Evolutionary conservation across 2,888 invertebrate species (phyloP), one percentile per base, ranked within the genome.

Genomic region (Sphinx pinastri): DNA sequence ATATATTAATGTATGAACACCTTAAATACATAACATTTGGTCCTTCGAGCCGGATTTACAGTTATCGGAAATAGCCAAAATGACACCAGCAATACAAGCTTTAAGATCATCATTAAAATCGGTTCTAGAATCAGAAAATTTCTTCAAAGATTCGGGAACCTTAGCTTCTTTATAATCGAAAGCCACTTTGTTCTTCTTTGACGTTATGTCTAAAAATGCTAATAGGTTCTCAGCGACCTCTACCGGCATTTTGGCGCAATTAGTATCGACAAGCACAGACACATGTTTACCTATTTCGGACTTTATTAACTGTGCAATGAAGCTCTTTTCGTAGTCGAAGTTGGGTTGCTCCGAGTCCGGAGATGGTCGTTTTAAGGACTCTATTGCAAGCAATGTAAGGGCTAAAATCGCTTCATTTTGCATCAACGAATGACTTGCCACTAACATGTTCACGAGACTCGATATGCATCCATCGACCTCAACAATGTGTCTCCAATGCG

Each of bases 381-480:
- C 85, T 70, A 89, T 84, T 2, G 91, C 86, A 12, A 97, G 89
- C 55, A 97, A 94, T 75, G 96, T 96, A 70, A 97, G 92, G 52
- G 97, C 96, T 77, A 96, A 93, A 70, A 97, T 94, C 0, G 97
- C 97, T 90, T 98, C 97, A 84, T 97, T 97, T 86, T 97, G 97
- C 98, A 98, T 98, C 47, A 98, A 96, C 10, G 96, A 94, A 91
- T 98, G 97, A 80, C 97, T 97, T 3, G 97, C 97, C 6, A 96
- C 95, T 75, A 97, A 93, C 98, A 98, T 98, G 87, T 96, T 95
- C 13, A 97, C 96, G 78, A 98, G 92, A 80, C 96, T 96, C 70
- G 96, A 95, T 51, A 98, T 91, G 72, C 97, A 97, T 72, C 97
- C 97, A 66, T 96, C 95, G 25, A 95, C 95, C 80, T 81, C 70